These are phyloP conservation scores for Mormyrus lacerda DNA, from an alignment of 2,113 vertebrate genomes.

Conservation along the genomic window DNA sequence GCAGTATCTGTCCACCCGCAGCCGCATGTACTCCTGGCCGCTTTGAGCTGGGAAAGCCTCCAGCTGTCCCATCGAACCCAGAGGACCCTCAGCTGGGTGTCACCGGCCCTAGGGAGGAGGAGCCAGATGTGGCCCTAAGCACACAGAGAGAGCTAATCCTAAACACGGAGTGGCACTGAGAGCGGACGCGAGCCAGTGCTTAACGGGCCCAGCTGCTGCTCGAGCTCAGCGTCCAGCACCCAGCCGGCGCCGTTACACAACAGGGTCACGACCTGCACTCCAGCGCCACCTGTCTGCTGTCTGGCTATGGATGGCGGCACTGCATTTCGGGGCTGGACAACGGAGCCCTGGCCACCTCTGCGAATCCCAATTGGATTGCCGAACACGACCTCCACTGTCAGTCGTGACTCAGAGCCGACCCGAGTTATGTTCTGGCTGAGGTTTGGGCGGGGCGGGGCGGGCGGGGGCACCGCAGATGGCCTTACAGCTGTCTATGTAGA, in stretches of 20 bases:
- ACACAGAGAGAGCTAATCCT: not conserved
- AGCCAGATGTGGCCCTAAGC: not conserved
- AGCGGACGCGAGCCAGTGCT: not conserved
- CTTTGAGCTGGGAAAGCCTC: not conserved
- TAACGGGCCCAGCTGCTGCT: not conserved
- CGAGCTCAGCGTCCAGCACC: not conserved
- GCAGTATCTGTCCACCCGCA: not conserved
- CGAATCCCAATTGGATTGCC: not conserved
- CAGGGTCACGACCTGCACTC: not conserved
- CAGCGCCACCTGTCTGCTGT: not conserved
- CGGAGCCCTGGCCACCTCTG: not conserved
- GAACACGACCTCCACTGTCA: not conserved
- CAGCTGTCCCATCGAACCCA: slow-evolving; percentile 12
- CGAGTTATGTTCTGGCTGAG: not conserved
- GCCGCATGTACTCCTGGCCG: not conserved
- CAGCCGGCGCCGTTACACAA: not conserved
- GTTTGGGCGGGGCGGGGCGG: not conserved
- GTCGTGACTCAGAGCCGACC: not conserved
- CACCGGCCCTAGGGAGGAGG: not conserved
- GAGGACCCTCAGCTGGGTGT: not conserved
- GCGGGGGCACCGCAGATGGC: not conserved
- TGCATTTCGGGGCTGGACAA: not conserved
- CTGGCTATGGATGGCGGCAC: not conserved
- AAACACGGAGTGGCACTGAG: not conserved
- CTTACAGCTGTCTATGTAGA: not conserved